Evolutionary conservation across 1,140 invertebrate species (phyloP).

Genomic region (Oryctes rhinoceros): DNA sequence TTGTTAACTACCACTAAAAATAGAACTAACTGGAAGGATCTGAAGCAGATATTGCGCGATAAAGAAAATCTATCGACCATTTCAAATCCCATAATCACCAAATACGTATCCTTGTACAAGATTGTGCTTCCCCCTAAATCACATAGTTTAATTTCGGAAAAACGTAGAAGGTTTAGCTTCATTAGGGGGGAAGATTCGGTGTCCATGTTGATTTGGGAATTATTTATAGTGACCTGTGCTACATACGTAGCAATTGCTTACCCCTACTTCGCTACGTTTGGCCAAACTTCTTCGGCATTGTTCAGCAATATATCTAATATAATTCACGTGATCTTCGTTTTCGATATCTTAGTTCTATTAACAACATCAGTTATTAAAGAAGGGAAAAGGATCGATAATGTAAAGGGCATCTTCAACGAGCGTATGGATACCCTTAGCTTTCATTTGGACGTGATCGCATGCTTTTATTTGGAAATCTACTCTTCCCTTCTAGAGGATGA

Average conservation of each 20-base stretch:
- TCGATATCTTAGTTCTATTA: slow-evolving; percentile 45
- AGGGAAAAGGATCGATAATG: slow-evolving; percentile 59
- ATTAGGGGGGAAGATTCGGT: slow-evolving; percentile 39
- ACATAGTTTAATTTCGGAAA: neutral
- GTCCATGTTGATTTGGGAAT: slow-evolving; percentile 42
- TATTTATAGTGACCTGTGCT: slow-evolving; percentile 39
- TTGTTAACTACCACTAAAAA: neutral
- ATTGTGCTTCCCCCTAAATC: neutral
- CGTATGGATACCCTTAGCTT: slow-evolving; percentile 61
- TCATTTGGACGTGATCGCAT: slow-evolving; percentile 58
- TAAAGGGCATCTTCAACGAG: slow-evolving; percentile 58
- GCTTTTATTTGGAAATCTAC: slow-evolving; percentile 43
- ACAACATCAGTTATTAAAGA: slow-evolving; percentile 58
- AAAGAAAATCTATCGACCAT: slow-evolving; percentile 31
- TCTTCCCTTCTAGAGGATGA: slow-evolving; percentile 27
- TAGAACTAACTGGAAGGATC: neutral
- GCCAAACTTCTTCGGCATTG: slow-evolving; percentile 37
- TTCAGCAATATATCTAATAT: slow-evolving; percentile 31
- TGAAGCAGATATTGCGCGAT: slow-evolving; percentile 6
- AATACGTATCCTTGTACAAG: slow-evolving; percentile 27
- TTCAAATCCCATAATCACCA: neutral
- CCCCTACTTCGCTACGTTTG: slow-evolving; percentile 44
- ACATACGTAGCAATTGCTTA: slow-evolving; percentile 38
- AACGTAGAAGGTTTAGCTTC: slow-evolving; percentile 42
- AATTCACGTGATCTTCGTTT: slow-evolving; percentile 42